Evolutionary conservation across 2,113 vertebrate species (phyloP).

Genomic region (Pristiophorus japonicus): DNA sequence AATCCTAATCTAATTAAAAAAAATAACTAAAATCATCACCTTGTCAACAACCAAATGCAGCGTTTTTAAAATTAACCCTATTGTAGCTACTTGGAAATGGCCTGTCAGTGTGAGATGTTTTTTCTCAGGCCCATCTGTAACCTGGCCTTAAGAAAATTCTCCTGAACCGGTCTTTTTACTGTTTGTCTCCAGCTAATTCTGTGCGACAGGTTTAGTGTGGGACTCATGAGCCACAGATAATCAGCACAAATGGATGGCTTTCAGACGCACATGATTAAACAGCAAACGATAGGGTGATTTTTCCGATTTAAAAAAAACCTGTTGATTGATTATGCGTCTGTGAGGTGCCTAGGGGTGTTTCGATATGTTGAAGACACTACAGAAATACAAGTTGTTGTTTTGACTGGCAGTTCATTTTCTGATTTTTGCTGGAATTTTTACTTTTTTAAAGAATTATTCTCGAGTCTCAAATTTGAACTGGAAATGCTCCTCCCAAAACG

Average conservation of each 20-base stretch:
- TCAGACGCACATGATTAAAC: neutral
- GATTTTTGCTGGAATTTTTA: neutral
- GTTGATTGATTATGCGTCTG: neutral
- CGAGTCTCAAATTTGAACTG: too few species aligned
- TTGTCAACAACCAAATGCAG: neutral
- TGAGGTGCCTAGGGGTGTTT: neutral
- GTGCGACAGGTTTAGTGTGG: neutral
- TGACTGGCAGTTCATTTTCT: neutral
- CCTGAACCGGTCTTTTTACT: neutral
- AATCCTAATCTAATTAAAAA: slow-evolving; percentile 26
- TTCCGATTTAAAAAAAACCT: neutral
- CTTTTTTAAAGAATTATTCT: too few species aligned
- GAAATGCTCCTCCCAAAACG: neutral
- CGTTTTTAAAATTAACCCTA: neutral
- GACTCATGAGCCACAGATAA: neutral
- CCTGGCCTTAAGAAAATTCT: neutral
- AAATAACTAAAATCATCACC: slow-evolving; percentile 14
- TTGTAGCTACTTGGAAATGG: neutral
- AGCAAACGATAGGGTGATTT: neutral
- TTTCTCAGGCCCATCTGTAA: neutral
- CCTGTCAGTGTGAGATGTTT: neutral
- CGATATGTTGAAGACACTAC: neutral
- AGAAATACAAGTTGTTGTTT: neutral
- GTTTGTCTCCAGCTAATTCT: neutral
- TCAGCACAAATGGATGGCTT: neutral